Percentiles rank a stretch among this genome's conserved stretches.
Conservation (phyloP, 2,797 vertebrate genomes). For the Periophthalmus magnuspinnatus region DNA sequence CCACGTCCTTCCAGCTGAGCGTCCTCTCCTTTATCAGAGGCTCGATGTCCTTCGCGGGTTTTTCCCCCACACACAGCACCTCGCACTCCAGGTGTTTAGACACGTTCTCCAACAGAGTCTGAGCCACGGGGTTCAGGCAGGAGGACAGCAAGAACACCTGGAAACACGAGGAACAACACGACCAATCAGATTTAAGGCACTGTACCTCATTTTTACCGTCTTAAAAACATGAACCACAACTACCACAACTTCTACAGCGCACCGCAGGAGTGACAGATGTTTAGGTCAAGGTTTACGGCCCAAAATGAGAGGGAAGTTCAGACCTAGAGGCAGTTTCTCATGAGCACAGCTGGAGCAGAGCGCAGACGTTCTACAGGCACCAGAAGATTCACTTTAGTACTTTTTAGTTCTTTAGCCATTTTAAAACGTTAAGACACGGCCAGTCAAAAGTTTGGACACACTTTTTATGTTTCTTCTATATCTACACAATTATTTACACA, state of each 20-base stretch:
- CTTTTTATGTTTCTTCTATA: too few species aligned
- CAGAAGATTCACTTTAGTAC: background rate
- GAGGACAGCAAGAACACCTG: conserved; percentile 86
- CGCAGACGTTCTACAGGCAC: background rate
- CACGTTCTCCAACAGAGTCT: conserved; percentile 69
- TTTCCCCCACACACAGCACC: conserved; percentile 55
- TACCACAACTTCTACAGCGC: too few species aligned
- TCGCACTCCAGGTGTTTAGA: conserved; percentile 61
- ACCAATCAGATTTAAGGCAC: too few species aligned
- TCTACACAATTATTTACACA: too few species aligned
- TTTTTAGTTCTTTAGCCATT: too few species aligned
- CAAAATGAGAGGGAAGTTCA: too few species aligned
- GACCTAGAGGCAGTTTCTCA: background rate
- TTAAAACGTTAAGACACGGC: too few species aligned
- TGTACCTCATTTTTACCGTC: too few species aligned
- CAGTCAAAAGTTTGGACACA: too few species aligned
- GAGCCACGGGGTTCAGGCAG: conserved; percentile 66
- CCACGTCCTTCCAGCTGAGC: conserved; percentile 87
- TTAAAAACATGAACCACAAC: too few species aligned
- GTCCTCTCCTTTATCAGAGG: conserved; percentile 64
- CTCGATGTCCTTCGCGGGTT: conserved; percentile 73
- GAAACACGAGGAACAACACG: background rate
- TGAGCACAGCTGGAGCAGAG: background rate
- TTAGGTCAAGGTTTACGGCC: too few species aligned
- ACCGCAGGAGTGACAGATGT: too few species aligned